Conservation (phyloP, 2,113 vertebrate species). For the Heteronetta atricapilla region DNA sequence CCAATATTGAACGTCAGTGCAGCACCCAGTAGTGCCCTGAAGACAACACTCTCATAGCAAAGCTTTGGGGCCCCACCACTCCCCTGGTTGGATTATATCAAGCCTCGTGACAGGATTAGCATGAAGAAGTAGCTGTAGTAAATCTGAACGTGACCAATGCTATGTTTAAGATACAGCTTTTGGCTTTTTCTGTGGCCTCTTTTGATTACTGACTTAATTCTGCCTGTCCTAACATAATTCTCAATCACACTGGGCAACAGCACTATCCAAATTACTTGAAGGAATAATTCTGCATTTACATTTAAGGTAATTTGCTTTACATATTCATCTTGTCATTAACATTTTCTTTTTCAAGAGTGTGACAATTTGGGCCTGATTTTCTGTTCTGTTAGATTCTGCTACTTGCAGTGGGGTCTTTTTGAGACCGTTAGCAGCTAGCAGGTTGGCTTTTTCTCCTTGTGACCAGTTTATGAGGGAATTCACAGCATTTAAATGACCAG, state of each 20-base stretch:
- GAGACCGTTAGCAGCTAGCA: slow-evolving; percentile 73
- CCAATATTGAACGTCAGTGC: neutral
- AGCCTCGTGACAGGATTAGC: neutral
- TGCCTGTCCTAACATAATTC: neutral
- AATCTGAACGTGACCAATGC: neutral
- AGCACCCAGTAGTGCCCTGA: neutral
- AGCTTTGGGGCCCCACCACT: neutral
- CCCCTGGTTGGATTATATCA: neutral
- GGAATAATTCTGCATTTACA: neutral
- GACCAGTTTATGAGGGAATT: slow-evolving; percentile 72
- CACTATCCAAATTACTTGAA: neutral
- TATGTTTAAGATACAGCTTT: neutral
- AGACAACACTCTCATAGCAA: neutral
- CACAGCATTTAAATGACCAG: slow-evolving; percentile 60
- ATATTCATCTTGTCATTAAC: slow-evolving; percentile 75
- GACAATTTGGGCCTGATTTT: slow-evolving; percentile 68
- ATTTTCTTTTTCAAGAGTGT: slow-evolving; percentile 80
- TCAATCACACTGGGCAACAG: neutral
- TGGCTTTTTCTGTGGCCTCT: neutral
- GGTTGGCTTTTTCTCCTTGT: slow-evolving; percentile 66
- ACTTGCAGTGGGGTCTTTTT: slow-evolving; percentile 80
- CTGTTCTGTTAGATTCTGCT: slow-evolving; percentile 60
- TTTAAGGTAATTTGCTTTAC: neutral
- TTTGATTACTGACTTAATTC: neutral
- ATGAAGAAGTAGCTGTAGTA: neutral